Conservation (phyloP, 2,888 invertebrate species). For the Epinotia ramella region DNA sequence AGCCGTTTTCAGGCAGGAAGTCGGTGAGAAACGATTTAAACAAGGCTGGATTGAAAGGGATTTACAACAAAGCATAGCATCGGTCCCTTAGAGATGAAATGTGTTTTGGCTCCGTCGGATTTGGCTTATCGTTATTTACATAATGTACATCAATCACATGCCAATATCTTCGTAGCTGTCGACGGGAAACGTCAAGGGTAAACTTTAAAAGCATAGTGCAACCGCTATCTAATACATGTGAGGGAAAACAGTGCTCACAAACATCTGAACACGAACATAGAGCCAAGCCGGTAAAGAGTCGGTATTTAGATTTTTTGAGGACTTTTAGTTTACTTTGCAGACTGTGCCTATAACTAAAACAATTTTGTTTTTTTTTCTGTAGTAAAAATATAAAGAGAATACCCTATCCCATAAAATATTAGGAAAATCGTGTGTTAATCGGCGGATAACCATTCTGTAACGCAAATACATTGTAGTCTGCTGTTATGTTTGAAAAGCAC, state of each 20-base stretch:
- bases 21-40: constrained; percentile 36
- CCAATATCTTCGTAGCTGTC: constrained; percentile 2
- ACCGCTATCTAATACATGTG: not conserved
- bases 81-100: constrained; percentile 41
- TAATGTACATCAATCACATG: constrained; percentile 32
- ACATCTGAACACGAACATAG: no score
- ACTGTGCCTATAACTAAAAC: no score
- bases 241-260: not conserved
- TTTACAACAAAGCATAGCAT: constrained; percentile 30
- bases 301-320: no score
- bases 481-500: no score
- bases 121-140: constrained; percentile 40
- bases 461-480: no score
- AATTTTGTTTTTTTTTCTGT: no score
- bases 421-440: not conserved
- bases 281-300: no score
- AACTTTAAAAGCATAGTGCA: not conserved
- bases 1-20: constrained; percentile 46
- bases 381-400: no score
- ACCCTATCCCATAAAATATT: not conserved
- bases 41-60: constrained; percentile 43
- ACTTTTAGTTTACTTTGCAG: no score
- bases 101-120: constrained; percentile 24
- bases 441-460: no score
- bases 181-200: constrained; percentile 7